These are phyloP conservation scores for Hyposmocoma kahamanoa DNA, from an alignment of 1,140 invertebrate species.

Conservation along the genomic window DNA sequence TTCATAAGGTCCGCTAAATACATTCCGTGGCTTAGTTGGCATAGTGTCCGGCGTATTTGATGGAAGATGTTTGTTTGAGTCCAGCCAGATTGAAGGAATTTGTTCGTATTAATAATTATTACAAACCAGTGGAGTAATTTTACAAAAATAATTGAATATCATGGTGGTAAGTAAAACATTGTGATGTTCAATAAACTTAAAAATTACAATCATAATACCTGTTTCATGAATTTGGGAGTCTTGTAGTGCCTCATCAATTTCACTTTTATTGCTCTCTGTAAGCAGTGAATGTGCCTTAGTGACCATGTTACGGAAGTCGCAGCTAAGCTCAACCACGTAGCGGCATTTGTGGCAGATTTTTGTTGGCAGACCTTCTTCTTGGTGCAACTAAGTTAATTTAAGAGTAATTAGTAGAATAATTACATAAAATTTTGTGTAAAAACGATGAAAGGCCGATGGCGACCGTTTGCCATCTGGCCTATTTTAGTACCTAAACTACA, in stretches of 20 bases:
- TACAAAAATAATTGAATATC: no score
- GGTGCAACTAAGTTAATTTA: slow-evolving; percentile 8
- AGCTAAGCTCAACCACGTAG: slow-evolving; percentile 22
- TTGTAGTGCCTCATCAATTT: not conserved
- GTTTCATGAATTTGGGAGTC: not conserved
- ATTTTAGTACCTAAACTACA: no score
- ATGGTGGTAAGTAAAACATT: not conserved
- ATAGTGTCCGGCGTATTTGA: no score
- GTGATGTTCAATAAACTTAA: no score
- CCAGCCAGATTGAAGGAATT: no score
- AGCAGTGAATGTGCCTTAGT: slow-evolving; percentile 11
- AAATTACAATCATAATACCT: not conserved
- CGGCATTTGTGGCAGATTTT: slow-evolving; percentile 28
- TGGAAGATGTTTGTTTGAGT: no score
- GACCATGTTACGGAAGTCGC: slow-evolving; percentile 16
- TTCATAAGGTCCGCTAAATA: no score
- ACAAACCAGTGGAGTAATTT: no score
- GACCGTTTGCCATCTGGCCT: no score
- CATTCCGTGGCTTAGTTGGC: no score
- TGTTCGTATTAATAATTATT: no score
- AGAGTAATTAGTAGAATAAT: not conserved
- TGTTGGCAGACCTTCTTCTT: slow-evolving; percentile 14
- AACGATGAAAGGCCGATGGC: not conserved
- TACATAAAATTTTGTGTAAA: not conserved
- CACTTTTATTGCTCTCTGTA: not conserved